These are phyloP conservation scores for Tor tambroides DNA, from an alignment of 2,113 vertebrate genomes.

Conservation along the genomic window DNA sequence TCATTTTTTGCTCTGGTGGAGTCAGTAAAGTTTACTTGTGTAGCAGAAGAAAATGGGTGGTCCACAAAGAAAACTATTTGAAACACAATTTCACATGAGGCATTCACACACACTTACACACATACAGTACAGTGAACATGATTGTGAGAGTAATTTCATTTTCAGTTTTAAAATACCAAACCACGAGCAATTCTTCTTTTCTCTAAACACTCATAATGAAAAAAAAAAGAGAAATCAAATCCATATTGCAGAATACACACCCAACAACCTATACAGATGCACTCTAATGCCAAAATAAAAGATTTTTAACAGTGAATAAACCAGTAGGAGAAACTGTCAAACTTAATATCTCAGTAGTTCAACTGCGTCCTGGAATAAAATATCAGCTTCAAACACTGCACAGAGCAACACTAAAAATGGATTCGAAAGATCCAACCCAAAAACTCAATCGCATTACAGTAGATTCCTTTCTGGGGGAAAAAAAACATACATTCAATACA, in stretches of 20 bases:
- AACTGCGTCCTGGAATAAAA: conserved; percentile 31
- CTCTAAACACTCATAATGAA: neutral
- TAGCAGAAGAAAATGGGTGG: neutral
- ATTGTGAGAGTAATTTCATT: neutral
- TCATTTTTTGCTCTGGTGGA: neutral
- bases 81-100: neutral
- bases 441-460: neutral
- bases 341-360: conserved; percentile 14
- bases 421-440: conserved; percentile 9
- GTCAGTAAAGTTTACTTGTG: conserved; percentile 2
- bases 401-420: conserved; percentile 19
- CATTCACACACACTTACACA: neutral
- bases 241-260: neutral
- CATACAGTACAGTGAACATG: conserved; percentile 13
- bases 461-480: neutral
- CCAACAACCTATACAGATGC: neutral
- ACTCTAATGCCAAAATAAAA: neutral
- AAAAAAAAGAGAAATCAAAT: conserved; percentile 10
- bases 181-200: neutral
- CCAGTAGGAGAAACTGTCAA: neutral
- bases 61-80: neutral
- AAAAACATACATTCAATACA: conserved; percentile 40
- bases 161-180: conserved; percentile 19
- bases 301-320: neutral
- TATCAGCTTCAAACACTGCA: conserved; percentile 4